Evolutionary conservation across 1,140 invertebrate genomes (phyloP).

Genomic region (Saccostrea cuccullata): DNA sequence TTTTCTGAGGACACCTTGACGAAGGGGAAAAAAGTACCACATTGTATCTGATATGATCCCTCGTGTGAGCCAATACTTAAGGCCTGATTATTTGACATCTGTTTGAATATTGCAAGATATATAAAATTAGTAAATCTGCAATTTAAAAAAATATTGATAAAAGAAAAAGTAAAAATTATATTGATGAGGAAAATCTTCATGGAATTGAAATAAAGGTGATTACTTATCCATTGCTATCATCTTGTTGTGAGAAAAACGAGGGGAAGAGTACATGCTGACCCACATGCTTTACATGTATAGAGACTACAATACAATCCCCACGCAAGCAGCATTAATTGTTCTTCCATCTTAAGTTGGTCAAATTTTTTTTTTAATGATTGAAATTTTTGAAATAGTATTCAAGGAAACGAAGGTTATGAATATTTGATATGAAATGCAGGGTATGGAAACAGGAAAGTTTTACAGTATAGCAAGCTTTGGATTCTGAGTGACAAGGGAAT

Average conservation of each 20-base stretch:
- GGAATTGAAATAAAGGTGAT: not conserved
- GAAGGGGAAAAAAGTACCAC: not conserved
- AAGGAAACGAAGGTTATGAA: not conserved
- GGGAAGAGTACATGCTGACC: constrained; percentile 19
- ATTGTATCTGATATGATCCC: not conserved
- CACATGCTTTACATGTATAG: not conserved
- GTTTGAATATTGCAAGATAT: not conserved
- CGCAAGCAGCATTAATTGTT: constrained; percentile 8
- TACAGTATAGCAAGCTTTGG: not conserved
- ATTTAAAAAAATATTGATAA: no score
- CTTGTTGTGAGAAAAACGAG: not conserved
- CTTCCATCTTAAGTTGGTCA: not conserved
- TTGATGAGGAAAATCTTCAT: not conserved
- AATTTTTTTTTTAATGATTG: not conserved
- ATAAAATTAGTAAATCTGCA: not conserved
- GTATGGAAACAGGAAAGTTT: no score
- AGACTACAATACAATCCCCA: not conserved
- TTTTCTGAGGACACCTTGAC: not conserved
- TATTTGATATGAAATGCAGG: not conserved
- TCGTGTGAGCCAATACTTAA: not conserved
- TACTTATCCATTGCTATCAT: constrained; percentile 1
- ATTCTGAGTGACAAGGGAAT: constrained; percentile 16
- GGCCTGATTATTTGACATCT: not conserved
- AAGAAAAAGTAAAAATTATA: not conserved
- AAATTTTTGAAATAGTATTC: not conserved